A percentile compares a stretch with the other conserved stretches of the same genome.
These are phyloP conservation scores for Zelleria hepariella DNA, from an alignment of 2,888 invertebrate species.

Conservation along the genomic window DNA sequence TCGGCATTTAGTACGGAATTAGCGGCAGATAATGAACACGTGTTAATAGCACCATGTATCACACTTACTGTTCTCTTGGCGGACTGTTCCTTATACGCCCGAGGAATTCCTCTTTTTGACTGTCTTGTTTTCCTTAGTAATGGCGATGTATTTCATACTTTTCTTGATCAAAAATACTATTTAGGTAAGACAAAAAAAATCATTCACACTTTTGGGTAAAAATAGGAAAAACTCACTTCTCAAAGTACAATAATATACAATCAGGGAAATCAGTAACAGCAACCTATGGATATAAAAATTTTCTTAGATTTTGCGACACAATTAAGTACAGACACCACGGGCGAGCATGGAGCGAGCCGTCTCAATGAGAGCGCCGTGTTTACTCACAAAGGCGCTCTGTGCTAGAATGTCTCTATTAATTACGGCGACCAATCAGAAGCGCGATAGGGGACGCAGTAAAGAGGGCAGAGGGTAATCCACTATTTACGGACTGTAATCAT, in stretches of 20 bases:
- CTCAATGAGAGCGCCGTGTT: not conserved
- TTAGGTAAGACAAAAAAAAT: no score
- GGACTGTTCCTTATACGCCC: not conserved
- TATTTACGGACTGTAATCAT: not conserved
- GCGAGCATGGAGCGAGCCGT: not conserved
- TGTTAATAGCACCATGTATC: not conserved
- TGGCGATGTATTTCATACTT: no score
- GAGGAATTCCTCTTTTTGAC: not conserved
- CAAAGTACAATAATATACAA: no score
- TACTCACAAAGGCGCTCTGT: not conserved
- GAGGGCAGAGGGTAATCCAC: not conserved
- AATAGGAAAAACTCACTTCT: no score
- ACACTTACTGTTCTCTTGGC: not conserved
- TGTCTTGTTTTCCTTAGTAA: not conserved
- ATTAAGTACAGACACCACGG: not conserved
- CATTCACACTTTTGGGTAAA: no score
- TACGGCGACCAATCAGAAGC: not conserved
- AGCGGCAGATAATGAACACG: not conserved
- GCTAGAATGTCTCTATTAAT: not conserved
- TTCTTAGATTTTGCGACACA: no score
- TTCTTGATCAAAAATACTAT: no score
- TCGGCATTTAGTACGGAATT: not conserved
- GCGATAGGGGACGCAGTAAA: not conserved
- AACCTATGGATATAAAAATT: no score
- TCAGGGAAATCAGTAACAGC: no score